Evolutionary conservation across 1,140 invertebrate genomes (phyloP).

Genomic region (Orius insidiosus): DNA sequence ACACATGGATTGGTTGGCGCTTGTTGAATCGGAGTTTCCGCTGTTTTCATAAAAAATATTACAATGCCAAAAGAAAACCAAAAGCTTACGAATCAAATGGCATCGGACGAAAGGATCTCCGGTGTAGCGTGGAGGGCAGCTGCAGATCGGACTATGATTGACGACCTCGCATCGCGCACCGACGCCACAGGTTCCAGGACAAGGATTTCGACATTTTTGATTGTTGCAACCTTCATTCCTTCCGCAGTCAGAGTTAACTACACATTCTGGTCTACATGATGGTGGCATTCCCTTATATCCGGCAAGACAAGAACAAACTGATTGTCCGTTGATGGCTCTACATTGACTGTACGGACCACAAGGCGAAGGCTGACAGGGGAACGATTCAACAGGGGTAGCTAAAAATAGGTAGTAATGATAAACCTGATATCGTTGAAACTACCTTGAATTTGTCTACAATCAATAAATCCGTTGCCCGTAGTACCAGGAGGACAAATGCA

Average conservation of each 20-base stretch:
- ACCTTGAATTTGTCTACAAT: conserved; percentile 28
- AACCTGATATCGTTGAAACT: conserved; percentile 19
- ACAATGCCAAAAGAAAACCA: conserved; percentile 6
- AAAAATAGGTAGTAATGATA: conserved; percentile 5
- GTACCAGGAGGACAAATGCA: conserved; percentile 30
- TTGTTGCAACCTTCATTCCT: conserved; percentile 51
- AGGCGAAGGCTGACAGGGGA: conserved; percentile 46
- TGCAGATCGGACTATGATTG: conserved; percentile 45
- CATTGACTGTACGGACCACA: conserved; percentile 67
- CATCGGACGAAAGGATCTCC: conserved; percentile 49
- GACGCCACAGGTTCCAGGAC: conserved; percentile 53
- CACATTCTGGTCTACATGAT: conserved; percentile 53
- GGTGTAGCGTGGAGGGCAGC: conserved; percentile 35
- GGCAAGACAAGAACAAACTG: conserved; percentile 54
- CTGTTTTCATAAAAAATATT: too few species aligned
- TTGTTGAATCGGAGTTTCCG: conserved; percentile 18
- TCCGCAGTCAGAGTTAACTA: conserved; percentile 54
- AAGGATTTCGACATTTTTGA: conserved; percentile 61
- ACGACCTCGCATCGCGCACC: conserved; percentile 48
- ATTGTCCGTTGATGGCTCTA: conserved; percentile 43
- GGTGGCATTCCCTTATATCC: conserved; percentile 54
- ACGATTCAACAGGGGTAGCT: conserved; percentile 23
- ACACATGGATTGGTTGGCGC: conserved; percentile 30
- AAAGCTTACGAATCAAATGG: conserved; percentile 28
- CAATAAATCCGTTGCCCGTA: conserved; percentile 30